Base-by-base conservation (phyloP, 1,140 invertebrate genomes). In the Pseudomyrmex gracilis region DNA sequence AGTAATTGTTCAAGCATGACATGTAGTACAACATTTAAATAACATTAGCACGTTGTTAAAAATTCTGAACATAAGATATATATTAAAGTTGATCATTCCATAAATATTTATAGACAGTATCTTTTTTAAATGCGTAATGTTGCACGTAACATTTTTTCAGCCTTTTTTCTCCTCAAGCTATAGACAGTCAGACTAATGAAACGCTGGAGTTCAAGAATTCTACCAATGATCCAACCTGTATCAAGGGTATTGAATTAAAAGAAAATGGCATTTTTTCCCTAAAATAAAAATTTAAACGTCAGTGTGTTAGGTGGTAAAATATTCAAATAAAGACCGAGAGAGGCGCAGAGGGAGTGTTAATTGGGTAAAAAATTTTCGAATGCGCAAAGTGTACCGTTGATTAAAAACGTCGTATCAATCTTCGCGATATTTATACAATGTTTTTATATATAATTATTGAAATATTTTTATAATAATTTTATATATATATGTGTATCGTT, bases 111-210 rank as follows among this genome's bases (percentile, higher is more conserved):
- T 76, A 57, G 51, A 73, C 77, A 64, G 53, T 82, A 71, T 77
- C 55, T 73, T 34, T 34, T 64, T 78, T 84, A 87, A 91, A 90
- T 88, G 89, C 73, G 87, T 89, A 88, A 90, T 89, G 85, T 20
- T 85, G 68, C 77, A 84, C 85, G 60, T 89, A 76, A 86, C 84
- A 90, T 93, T 93, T 94, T 34, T 94, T 94, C 93, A 94, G 93
- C 92, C 92, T 93, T 92, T 92, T 94, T 94, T 91, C 92, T 90
- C 92, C 90, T 90, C 90, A 90, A 90, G 78, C 91, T 85, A 90
- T 94, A 90, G 90, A 89, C 80, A 84, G 89, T 84, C 89, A 90
- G 64, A 89, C n/a, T 90, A 91, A 90, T 84, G 89, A 85, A 90
- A 86, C 85, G 84, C 90, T 93, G 91, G 89, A 91, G 91, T 84